These are phyloP conservation scores for Sparus aurata DNA, from an alignment of 2,797 vertebrate species.

Conservation along the genomic window DNA sequence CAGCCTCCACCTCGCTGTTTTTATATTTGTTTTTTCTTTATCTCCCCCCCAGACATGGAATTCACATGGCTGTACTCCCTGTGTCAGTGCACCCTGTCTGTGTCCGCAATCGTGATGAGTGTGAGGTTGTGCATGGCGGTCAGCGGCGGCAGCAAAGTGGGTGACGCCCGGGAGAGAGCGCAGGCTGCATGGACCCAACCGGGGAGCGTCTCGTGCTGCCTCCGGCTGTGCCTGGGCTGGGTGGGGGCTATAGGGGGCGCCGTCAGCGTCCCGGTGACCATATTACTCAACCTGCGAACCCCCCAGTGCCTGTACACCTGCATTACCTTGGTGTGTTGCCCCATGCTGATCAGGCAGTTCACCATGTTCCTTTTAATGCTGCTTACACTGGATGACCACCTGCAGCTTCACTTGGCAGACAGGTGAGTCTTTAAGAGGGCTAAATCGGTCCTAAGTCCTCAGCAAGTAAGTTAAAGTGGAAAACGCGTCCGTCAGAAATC, in stretches of 20 bases:
- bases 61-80: conserved; percentile 78
- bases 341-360: conserved; percentile 87
- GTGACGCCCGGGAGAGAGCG: conserved; percentile 18
- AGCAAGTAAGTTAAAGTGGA: not conserved
- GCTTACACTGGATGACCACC: conserved; percentile 83
- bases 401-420: conserved; percentile 77
- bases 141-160: conserved; percentile 13
- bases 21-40: not conserved
- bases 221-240: conserved; percentile 84
- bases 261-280: conserved; percentile 77
- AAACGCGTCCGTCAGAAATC: not conserved
- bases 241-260: conserved; percentile 83
- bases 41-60: conserved; percentile 74
- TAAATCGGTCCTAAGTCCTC: not conserved
- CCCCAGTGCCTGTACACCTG: conserved; percentile 87
- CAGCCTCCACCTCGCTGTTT: not conserved
- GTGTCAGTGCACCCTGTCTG: conserved; percentile 77
- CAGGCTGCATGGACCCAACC: conserved; percentile 6
- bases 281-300: conserved; percentile 84
- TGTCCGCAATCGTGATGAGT: conserved; percentile 74
- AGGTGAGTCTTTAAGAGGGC: conserved; percentile 72
- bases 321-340: conserved; percentile 85
- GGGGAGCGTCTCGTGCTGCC: conserved; percentile 77
- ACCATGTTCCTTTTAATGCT: conserved; percentile 86
- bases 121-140: conserved; percentile 77